A percentile compares a stretch with the other conserved stretches of the same genome.
Conservation (phyloP, 1,140 invertebrate genomes). For the Leptonema lineaticorne region DNA sequence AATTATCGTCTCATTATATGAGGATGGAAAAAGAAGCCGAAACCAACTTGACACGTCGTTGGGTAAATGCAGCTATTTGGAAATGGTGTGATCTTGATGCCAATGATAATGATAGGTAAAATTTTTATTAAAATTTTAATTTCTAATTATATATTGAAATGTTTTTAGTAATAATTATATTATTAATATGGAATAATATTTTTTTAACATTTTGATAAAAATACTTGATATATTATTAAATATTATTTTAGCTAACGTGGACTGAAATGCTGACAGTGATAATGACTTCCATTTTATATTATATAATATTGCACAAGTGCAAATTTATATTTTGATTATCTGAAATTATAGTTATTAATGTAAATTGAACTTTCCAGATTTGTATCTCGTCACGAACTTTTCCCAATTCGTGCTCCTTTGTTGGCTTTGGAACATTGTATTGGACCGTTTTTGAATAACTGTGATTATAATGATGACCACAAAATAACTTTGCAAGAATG, state of each 20-base stretch:
- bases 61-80: slow-evolving; percentile 92
- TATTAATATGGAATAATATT: not conserved
- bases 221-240: too few relatives aligned
- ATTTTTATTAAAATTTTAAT: not conserved
- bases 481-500: slow-evolving; percentile 87
- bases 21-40: slow-evolving; percentile 88
- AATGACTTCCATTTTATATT: too few relatives aligned
- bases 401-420: slow-evolving; percentile 89
- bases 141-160: not conserved
- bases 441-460: slow-evolving; percentile 89
- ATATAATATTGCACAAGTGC: too few relatives aligned
- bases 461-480: slow-evolving; percentile 85
- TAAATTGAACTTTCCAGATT: slow-evolving; percentile 57
- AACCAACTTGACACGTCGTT: slow-evolving; percentile 76
- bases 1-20: slow-evolving; percentile 80
- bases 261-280: too few relatives aligned
- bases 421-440: slow-evolving; percentile 93
- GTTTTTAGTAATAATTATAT: not conserved
- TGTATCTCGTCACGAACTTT: slow-evolving; percentile 90
- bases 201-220: too few relatives aligned
- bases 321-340: too few relatives aligned
- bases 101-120: slow-evolving; percentile 79
- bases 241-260: too few relatives aligned
- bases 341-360: too few relatives aligned
- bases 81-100: slow-evolving; percentile 95